These are phyloP conservation scores for Callocephalon fimbriatum DNA, from an alignment of 2,113 vertebrate genomes.

Conservation along the genomic window DNA sequence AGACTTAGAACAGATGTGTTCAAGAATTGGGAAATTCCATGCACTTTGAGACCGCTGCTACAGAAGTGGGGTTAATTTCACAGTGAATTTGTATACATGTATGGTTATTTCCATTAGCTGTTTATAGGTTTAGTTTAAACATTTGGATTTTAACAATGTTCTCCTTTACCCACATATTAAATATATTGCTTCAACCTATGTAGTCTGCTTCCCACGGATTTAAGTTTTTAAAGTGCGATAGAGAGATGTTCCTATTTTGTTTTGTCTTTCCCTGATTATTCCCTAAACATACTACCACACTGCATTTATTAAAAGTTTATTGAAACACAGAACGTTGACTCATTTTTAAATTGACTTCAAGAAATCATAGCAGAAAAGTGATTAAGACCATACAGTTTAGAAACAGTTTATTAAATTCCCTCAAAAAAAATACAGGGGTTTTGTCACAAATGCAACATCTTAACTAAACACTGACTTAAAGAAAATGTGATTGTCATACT, in stretches of 20 bases:
- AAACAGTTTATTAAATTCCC: background rate
- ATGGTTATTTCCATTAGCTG: background rate
- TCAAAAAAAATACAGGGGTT: background rate
- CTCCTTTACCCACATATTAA: background rate
- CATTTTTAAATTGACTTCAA: background rate
- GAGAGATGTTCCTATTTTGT: background rate
- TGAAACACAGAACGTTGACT: background rate
- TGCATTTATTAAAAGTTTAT: background rate
- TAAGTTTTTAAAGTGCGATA: background rate
- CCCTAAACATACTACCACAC: background rate
- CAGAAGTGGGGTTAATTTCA: background rate
- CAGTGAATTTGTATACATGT: background rate
- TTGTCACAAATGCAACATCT: background rate
- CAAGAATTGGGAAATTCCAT: background rate
- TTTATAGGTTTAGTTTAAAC: background rate
- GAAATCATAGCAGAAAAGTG: background rate
- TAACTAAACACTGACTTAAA: background rate
- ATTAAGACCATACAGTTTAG: background rate
- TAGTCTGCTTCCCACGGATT: background rate
- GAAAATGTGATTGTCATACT: background rate
- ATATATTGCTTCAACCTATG: background rate
- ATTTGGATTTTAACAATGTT: background rate
- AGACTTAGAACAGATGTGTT: background rate
- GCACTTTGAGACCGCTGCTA: background rate
- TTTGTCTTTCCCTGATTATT: background rate